Percentiles rank a stretch among this genome's conserved stretches.
These are phyloP conservation scores for Drosophila lutescens DNA, from an alignment of 2,888 invertebrate species.

Conservation along the genomic window DNA sequence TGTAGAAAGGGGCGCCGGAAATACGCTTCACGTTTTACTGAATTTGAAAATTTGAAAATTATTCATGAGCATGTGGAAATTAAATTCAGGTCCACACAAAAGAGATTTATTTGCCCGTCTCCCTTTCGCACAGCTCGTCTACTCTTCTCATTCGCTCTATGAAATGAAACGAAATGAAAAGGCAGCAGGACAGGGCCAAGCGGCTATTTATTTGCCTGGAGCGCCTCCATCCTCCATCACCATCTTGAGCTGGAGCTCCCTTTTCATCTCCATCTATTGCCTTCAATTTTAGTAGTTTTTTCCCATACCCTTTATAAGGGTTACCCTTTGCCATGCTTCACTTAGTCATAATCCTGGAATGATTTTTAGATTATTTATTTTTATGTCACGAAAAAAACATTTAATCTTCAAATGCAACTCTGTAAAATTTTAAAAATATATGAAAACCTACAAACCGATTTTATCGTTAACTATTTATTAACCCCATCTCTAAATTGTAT, in stretches of 20 bases:
- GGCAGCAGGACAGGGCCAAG: constrained; percentile 49
- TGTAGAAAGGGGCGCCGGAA: constrained; percentile 48
- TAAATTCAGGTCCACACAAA: constrained; percentile 81
- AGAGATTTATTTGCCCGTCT: constrained; percentile 79
- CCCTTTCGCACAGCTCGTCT: constrained; percentile 1
- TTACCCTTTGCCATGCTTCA: not conserved
- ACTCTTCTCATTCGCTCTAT: constrained; percentile 43
- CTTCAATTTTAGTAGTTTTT: constrained; percentile 24
- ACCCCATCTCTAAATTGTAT: too few relatives aligned
- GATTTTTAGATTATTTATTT: too few relatives aligned
- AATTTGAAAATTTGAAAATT: constrained; percentile 82
- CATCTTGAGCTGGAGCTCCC: constrained; percentile 48
- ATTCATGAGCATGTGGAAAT: constrained; percentile 83
- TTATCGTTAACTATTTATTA: too few relatives aligned
- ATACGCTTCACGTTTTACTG: constrained; percentile 77
- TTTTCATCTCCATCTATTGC: constrained; percentile 23
- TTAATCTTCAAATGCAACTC: too few relatives aligned
- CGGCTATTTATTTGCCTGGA: constrained; percentile 75
- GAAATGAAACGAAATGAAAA: constrained; percentile 65
- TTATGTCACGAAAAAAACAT: too few relatives aligned
- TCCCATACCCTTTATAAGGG: constrained; percentile 2
- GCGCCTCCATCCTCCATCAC: constrained; percentile 47
- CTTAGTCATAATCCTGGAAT: not conserved
- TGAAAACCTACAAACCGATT: too few relatives aligned
- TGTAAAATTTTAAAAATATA: too few relatives aligned